Base-by-base conservation (phyloP, 1,140 invertebrate genomes). In the Ceratoteleas bidentatus region DNA sequence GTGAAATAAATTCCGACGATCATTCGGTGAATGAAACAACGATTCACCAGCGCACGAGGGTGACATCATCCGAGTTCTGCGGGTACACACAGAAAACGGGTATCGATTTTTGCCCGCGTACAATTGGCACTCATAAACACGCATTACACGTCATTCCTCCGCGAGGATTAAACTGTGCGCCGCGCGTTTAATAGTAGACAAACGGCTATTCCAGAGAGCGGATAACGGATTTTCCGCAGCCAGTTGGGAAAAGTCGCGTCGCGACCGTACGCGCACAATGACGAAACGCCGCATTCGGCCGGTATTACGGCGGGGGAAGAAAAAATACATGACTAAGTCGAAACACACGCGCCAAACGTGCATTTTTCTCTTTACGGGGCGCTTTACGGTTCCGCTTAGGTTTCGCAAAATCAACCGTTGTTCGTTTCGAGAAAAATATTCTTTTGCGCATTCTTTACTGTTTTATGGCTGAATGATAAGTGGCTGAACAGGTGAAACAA, bases 151-250 rank as follows among this genome's bases (percentile, higher is more conserved):
- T 69, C 65, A 58, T 75, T 64, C 65, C 65, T 65, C 36, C 16
- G 10, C 15, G 15, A 43, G 65, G 65, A 76, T 81, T 81, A 81
- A 76, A 81, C 79, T 68, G 72, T 70, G 72, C 54, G 50, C 68
- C 24, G 61, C 56, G 11, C 60, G 50, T 49, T 72, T 75, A 62
- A 72, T 70, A 81, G 79, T 81, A 76, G 79, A 81, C 79, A 81
- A 81, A 76, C 79, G 61, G 60, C 66, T 76, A 62, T 81, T 62
- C 52, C 68, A 43, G 36, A 74, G 62, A 80, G 54, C 68, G 65
- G 72, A 52, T 81, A 81, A 76, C 79, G 79, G 79, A 65, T 62
- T 77, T 66, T 72, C 66, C 66, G 47, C 45, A 34, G 47, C 16
- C 47, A n/a, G 40, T 56, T 50, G 33, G 8, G 36, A 73, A 76